Conservation (phyloP, 2,888 invertebrate species). For the Isoperla grammatica region DNA sequence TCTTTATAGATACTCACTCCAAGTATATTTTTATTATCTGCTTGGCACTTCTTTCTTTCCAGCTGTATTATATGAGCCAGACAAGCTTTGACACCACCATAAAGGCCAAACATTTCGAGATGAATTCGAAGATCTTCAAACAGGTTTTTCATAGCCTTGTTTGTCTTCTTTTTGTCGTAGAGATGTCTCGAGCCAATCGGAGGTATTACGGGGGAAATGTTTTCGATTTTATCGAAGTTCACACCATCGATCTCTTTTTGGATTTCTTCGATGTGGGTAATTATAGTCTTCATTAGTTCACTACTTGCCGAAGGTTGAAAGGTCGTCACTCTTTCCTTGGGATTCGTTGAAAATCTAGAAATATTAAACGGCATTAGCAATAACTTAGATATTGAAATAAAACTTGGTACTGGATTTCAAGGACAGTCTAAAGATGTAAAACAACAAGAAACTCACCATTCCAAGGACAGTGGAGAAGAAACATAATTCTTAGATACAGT, state of each 20-base stretch:
- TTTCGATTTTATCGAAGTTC: too few relatives aligned
- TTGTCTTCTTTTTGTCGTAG: not conserved
- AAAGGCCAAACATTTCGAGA: slow-evolving; percentile 50
- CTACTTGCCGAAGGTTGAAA: slow-evolving; percentile 28
- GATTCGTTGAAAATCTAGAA: slow-evolving; percentile 48
- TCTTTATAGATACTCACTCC: too few relatives aligned
- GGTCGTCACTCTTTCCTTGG: slow-evolving; percentile 42
- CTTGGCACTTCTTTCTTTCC: slow-evolving; percentile 53
- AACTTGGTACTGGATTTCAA: too few relatives aligned
- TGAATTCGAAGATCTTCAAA: slow-evolving; percentile 48
- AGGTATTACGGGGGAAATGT: not conserved
- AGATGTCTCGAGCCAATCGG: not conserved
- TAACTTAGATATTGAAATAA: too few relatives aligned
- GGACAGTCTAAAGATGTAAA: too few relatives aligned
- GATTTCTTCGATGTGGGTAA: not conserved
- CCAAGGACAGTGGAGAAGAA: too few relatives aligned
- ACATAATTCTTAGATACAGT: too few relatives aligned
- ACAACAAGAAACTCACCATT: too few relatives aligned
- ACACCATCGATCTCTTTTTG: too few relatives aligned
- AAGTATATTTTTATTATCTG: slow-evolving; percentile 42
- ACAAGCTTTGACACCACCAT: slow-evolving; percentile 54
- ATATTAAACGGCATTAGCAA: slow-evolving; percentile 6
- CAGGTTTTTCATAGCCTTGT: slow-evolving; percentile 47
- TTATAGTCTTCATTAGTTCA: not conserved
- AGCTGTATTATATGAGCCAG: slow-evolving; percentile 56